Base-by-base conservation (phyloP, 2,113 vertebrate genomes). In the Platysteira castanea region DNA sequence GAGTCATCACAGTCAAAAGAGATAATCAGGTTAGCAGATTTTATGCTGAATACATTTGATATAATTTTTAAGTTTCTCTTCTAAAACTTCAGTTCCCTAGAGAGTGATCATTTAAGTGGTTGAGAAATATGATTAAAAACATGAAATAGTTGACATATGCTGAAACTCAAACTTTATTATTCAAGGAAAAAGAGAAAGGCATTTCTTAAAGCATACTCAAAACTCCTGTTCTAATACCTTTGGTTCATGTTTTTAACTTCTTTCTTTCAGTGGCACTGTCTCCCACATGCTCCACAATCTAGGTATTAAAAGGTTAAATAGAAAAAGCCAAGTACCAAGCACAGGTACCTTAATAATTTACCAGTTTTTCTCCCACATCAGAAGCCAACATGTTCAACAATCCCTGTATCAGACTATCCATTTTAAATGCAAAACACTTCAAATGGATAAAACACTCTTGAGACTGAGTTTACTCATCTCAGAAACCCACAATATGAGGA, bases 21-120 rank as follows among this genome's bases (percentile, higher is more conserved):
- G n/a, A 81, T 95, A 92, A 96, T 93, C 86, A 91, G 56, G 84
- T 94, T 93, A 94, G 71, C 67, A 94, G 69, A 93, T 96, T 86
- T 92, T 93, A 85, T 93, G 61, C 79, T 94, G 90, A 94, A 96
- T 92, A 90, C 27, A 86, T 94, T 90, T 86, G 20, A 80, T 83
- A 53, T 28, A n/a, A 80, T 90, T 95, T 94, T 93, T 65, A 90
- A 94, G 90, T 95, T 95, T 90, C 82, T 93, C 42, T 87, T 95
- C 83, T 92, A 86, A 96, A 96, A 94, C 78, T 96, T 93, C 2
- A 0, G 18, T 42, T 97, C 94, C 90, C 95, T 46, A 49, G 92
- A 70, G 88, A 85, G 77, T 24, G 70, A 93, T 88, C 52, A 88
- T 88, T 91, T 90, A 90, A 79, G 67, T 57, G 63, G 53, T 18